A percentile compares a stretch with the other conserved stretches of the same genome.
These are phyloP conservation scores for Yponomeuta malinellus DNA, from an alignment of 2,888 invertebrate genomes.

Conservation along the genomic window DNA sequence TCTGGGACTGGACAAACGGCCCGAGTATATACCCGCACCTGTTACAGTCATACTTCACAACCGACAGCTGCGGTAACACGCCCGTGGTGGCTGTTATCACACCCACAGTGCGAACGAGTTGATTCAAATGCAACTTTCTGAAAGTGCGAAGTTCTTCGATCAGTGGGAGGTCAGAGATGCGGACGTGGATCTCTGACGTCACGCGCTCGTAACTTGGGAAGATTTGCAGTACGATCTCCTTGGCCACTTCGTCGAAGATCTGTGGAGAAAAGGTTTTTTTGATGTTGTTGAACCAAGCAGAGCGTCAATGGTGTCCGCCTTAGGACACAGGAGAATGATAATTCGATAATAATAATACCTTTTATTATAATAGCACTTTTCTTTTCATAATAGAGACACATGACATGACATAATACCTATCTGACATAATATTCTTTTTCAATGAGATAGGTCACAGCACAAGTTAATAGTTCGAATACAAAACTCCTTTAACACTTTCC, in stretches of 20 bases:
- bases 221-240: conserved; percentile 92
- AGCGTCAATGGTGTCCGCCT: too few species aligned
- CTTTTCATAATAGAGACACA: too few species aligned
- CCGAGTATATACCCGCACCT: conserved; percentile 97
- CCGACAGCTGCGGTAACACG: conserved; percentile 94
- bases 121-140: conserved; percentile 92
- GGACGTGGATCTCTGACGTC: conserved; percentile 93
- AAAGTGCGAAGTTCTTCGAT: conserved; percentile 97
- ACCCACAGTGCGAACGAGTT: conserved; percentile 89
- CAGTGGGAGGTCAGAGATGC: conserved; percentile 95
- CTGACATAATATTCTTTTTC: too few species aligned
- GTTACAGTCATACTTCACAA: conserved; percentile 98
- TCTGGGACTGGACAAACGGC: conserved; percentile 96
- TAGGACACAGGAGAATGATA: too few species aligned
- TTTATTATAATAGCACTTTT: too few species aligned
- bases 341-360: too few species aligned
- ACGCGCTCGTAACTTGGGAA: conserved; percentile 98
- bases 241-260: conserved; percentile 96
- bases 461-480: too few species aligned
- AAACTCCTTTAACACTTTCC: too few species aligned
- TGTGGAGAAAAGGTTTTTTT: conserved; percentile 34
- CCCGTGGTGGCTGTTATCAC: conserved; percentile 98
- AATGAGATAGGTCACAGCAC: too few species aligned
- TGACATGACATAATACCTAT: too few species aligned
- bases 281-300: too few species aligned